These are phyloP conservation scores for Sebastolobus alascanus DNA, from an alignment of 2,797 vertebrate species.

Conservation along the genomic window DNA sequence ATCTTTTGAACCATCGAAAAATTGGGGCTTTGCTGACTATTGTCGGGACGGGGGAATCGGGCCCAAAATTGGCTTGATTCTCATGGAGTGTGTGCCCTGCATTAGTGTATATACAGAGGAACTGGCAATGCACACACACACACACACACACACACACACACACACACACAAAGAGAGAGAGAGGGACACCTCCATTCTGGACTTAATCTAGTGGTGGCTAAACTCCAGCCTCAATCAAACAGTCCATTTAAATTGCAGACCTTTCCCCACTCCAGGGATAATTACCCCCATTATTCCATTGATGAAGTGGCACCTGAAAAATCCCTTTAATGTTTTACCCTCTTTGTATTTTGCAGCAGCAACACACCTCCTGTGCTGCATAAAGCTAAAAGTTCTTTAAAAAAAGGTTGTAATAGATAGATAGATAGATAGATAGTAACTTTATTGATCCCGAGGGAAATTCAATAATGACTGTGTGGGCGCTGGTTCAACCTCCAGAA, in stretches of 20 bases:
- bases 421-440: too few relatives aligned
- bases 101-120: background rate
- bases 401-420: conserved; percentile 6
- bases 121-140: background rate
- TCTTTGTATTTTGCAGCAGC: conserved; percentile 74
- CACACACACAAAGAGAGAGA: conserved; percentile 6
- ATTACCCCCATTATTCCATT: conserved; percentile 85
- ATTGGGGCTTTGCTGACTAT: too few relatives aligned
- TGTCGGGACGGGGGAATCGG: too few relatives aligned
- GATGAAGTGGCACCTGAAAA: conserved; percentile 80
- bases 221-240: conserved; percentile 75
- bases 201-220: conserved; percentile 43
- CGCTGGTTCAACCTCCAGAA: conserved; percentile 26
- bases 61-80: too few relatives aligned
- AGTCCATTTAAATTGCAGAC: conserved; percentile 77
- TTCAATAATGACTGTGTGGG: conserved; percentile 53
- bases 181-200: conserved; percentile 3
- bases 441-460: too few relatives aligned
- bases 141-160: background rate
- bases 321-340: conserved; percentile 84
- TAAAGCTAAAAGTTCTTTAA: conserved; percentile 43
- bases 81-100: too few relatives aligned
- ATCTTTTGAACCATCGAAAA: too few relatives aligned
- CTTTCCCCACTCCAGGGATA: conserved; percentile 80
- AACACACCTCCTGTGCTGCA: conserved; percentile 39